A percentile compares a stretch with the other conserved stretches of the same genome.
These are phyloP conservation scores for Clanis bilineata DNA, from an alignment of 2,888 invertebrate species.

Conservation along the genomic window DNA sequence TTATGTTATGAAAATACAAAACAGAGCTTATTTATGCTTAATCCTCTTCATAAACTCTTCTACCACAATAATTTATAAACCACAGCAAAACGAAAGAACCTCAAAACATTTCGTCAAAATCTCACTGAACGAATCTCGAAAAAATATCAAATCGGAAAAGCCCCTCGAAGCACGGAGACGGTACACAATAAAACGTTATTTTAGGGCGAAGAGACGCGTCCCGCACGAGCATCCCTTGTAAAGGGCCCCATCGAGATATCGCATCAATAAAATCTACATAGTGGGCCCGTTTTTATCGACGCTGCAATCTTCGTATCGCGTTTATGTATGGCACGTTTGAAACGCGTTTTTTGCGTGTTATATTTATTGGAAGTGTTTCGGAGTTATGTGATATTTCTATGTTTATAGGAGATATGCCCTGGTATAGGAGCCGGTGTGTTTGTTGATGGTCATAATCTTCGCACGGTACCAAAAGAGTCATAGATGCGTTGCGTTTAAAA, in stretches of 20 bases:
- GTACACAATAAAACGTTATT: constrained; percentile 38
- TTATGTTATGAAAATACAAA: too few species aligned
- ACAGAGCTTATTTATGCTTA: too few species aligned
- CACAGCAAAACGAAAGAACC: too few species aligned
- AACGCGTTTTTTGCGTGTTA: not conserved
- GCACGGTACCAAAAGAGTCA: too few species aligned
- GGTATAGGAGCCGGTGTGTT: too few species aligned
- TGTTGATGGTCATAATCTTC: too few species aligned
- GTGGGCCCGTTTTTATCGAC: constrained; percentile 23
- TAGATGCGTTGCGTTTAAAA: too few species aligned
- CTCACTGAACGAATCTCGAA: not conserved
- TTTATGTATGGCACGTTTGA: not conserved
- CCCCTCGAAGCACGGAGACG: constrained; percentile 25
- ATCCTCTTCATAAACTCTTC: too few species aligned
- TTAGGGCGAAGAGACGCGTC: constrained; percentile 26
- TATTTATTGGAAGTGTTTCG: not conserved
- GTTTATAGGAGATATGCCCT: too few species aligned
- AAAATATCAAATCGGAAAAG: constrained; percentile 23
- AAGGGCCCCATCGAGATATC: constrained; percentile 43
- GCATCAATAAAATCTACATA: constrained; percentile 57
- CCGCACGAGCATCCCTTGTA: constrained; percentile 34
- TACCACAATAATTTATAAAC: too few species aligned
- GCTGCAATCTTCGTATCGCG: constrained; percentile 1
- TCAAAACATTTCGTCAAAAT: not conserved
- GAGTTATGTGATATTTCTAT: too few species aligned